Base-by-base conservation (phyloP, 2,888 invertebrate genomes). In the Slavum lentiscoides region DNA sequence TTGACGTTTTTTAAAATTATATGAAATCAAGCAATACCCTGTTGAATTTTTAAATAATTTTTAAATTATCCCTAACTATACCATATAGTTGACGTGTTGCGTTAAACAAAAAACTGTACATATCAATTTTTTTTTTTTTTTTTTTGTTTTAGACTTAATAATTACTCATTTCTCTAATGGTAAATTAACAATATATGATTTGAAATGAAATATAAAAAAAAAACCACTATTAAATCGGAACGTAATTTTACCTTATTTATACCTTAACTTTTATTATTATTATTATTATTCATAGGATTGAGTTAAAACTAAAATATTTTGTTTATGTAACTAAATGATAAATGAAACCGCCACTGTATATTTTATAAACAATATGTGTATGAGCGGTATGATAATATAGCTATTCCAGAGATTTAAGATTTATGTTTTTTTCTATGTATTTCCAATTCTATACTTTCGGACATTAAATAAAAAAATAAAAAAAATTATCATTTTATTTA, bases 81-180 rank as follows among this genome's bases (percentile, higher is more conserved):
- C 13, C 21, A 21, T 61, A 70, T 72, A 70, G 69, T 80, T 72
- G 55, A 80, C 43, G 11, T 72, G 39, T 80, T 80, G 49, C 62
- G 64, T 69, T 64, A 64, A 59, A 80, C 53, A 70, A 62, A 80
- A 23, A 70, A 53, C 43, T 80, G 70, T 80, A 72, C 80, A 80
- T 80, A 80, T 80, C 80, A 80, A 55, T 72, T 80, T 64, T 39
- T 69, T 49, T 68, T 73, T 43, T 73, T 59, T 7, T 64, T 49
- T 68, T 75, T 17, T 21, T 58, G 23, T 64, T 73, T 4, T 64
- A 74, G 64, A 64, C n/a, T 64, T 62, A 62, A n/a, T n/a, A n/a
- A 53, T 55, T 55, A 66, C 21, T n/a, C 62, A 53, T 11, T 62
- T 70, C 70, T 69, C 62, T 49, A 30, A 37, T 23, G 62, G n/a